phyloP scores from a whole-genome alignment of 2,797 vertebrate genomes.

The Todus mexicanus region DNA sequence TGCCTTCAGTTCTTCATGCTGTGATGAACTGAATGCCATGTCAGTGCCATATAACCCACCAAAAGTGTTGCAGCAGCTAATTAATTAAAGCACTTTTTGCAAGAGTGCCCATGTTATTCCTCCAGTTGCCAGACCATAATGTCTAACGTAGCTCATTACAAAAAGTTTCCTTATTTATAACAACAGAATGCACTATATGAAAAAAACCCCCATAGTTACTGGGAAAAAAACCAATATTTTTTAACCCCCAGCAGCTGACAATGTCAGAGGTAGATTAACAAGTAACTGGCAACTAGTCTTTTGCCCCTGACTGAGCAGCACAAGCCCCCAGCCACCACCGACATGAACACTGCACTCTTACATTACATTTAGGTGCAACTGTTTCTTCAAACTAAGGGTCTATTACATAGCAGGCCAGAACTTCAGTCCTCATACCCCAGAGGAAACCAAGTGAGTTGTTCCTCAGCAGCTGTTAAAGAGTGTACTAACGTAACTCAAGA shows the following conservation, averaged over 20 bases:
- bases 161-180: not conserved
- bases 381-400: not conserved
- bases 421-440: not conserved
- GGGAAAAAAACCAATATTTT: not conserved
- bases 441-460: not conserved
- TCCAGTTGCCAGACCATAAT: not conserved
- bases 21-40: not conserved
- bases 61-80: not conserved
- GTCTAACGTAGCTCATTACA: not conserved
- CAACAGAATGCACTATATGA: not conserved
- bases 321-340: fast-evolving
- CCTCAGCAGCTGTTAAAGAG: not conserved
- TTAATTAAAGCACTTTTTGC: not conserved
- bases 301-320: not conserved
- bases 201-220: not conserved
- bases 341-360: fast-evolving
- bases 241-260: not conserved
- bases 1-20: not conserved
- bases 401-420: not conserved
- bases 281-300: not conserved
- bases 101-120: not conserved
- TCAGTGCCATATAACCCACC: not conserved
- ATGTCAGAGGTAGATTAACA: not conserved
- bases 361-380: not conserved
- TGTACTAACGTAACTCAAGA: not conserved